Evolutionary conservation across 1,140 invertebrate species (phyloP).

Genomic region (Hycleus cichorii): DNA sequence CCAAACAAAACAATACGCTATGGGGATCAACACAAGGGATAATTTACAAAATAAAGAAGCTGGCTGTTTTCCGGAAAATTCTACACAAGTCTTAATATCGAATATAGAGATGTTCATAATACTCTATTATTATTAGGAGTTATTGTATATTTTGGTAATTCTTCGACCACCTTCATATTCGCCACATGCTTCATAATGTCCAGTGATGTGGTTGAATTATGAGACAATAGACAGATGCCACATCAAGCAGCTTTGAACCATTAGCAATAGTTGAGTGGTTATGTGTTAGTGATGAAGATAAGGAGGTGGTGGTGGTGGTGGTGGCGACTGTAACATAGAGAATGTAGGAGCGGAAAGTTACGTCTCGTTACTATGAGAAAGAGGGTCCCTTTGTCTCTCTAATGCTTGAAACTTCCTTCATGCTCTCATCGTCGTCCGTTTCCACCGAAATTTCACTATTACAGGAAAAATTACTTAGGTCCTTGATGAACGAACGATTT

Average conservation of each 20-base stretch:
- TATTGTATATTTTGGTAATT: too few relatives aligned
- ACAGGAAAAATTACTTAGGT: background rate
- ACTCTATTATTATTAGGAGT: too few relatives aligned
- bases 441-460: background rate
- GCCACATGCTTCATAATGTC: too few relatives aligned
- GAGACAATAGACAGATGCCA: background rate
- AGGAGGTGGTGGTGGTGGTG: too few relatives aligned
- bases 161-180: too few relatives aligned
- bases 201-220: background rate
- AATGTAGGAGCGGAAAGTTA: background rate
- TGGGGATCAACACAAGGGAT: too few relatives aligned
- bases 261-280: background rate
- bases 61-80: too few relatives aligned
- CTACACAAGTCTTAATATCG: too few relatives aligned
- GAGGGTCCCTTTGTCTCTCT: background rate
- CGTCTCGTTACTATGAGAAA: background rate
- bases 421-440: background rate
- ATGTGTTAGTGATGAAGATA: too few relatives aligned
- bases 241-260: background rate
- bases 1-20: too few relatives aligned
- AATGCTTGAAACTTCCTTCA: background rate
- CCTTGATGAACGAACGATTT: background rate
- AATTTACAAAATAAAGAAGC: too few relatives aligned
- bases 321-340: background rate
- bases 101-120: too few relatives aligned